Conservation (phyloP, 2,888 invertebrate genomes). For the Aspidiotus destructor region DNA sequence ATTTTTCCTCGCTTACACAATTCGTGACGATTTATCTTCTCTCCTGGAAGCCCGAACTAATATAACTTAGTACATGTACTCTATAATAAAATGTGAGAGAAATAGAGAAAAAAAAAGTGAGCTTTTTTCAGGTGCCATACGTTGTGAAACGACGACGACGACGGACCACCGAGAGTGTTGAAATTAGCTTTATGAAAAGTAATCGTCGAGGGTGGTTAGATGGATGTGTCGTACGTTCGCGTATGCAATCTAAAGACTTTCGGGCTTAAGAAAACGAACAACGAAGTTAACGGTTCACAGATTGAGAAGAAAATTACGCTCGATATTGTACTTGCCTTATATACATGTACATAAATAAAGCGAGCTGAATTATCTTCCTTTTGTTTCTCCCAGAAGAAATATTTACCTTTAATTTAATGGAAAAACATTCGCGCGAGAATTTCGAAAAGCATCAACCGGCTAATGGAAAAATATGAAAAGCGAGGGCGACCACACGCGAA, state of each 20-base stretch:
- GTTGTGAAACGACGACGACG: not conserved
- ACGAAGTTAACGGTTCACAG: too few relatives aligned
- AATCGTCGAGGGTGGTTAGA: slow-evolving; percentile 2
- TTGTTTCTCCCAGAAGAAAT: not conserved
- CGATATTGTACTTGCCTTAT: not conserved
- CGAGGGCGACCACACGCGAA: not conserved
- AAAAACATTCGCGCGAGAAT: not conserved
- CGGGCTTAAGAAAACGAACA: too few relatives aligned
- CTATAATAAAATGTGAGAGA: too few relatives aligned
- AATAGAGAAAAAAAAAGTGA: too few relatives aligned
- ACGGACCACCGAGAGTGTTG: slow-evolving; percentile 4
- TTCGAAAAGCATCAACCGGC: not conserved
- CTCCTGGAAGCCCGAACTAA: too few relatives aligned
- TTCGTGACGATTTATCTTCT: too few relatives aligned
- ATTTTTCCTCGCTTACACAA: not conserved
- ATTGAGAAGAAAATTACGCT: slow-evolving; percentile 1
- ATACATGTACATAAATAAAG: too few relatives aligned
- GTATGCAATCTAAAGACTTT: too few relatives aligned
- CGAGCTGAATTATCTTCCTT: too few relatives aligned
- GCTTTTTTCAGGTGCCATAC: slow-evolving; percentile 1
- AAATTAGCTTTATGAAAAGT: slow-evolving; percentile 4
- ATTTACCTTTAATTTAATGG: not conserved
- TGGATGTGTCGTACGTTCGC: not conserved
- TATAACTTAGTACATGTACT: too few relatives aligned
- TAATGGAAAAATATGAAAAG: not conserved